Percentiles rank a stretch among this genome's conserved stretches.
phyloP scores from a whole-genome alignment of 2,888 invertebrate species.

The Lasioglossum calceatum region DNA sequence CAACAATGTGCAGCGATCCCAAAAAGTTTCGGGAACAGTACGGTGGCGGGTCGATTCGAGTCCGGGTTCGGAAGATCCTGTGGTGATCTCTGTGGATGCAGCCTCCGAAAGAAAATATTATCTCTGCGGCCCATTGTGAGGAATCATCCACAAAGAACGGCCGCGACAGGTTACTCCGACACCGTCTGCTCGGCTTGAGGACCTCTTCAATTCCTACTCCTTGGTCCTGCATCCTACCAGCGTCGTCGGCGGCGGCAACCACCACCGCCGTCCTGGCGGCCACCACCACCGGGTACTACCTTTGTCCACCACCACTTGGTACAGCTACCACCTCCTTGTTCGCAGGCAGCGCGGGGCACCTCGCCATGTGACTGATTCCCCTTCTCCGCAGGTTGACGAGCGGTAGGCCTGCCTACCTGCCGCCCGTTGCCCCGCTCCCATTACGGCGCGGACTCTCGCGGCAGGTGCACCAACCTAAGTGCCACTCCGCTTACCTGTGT shows the following conservation, averaged over 20 bases:
- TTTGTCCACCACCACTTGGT: slow-evolving; percentile 66
- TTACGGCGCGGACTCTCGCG: slow-evolving; percentile 84
- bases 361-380: slow-evolving; percentile 84
- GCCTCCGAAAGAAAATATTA: slow-evolving; percentile 24
- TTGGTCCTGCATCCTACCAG: slow-evolving; percentile 65
- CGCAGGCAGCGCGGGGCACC: slow-evolving; percentile 70
- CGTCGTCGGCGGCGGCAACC: slow-evolving; percentile 39
- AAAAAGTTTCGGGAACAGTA: not conserved
- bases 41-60: not conserved
- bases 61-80: not conserved
- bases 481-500: slow-evolving; percentile 80
- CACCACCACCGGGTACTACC: slow-evolving; percentile 56
- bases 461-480: slow-evolving; percentile 84
- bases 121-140: slow-evolving; percentile 16
- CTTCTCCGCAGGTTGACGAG: slow-evolving; percentile 82
- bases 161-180: slow-evolving; percentile 71
- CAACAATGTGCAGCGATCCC: not conserved
- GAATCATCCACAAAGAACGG: slow-evolving; percentile 28
- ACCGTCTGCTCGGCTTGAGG: slow-evolving; percentile 46
- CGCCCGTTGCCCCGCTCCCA: slow-evolving; percentile 84
- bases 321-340: slow-evolving; percentile 69
- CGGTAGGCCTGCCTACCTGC: slow-evolving; percentile 84
- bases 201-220: slow-evolving; percentile 69
- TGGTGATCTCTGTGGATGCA: not conserved
- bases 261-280: slow-evolving; percentile 47